phyloP scores from a whole-genome alignment of 2,113 vertebrate species.

The Odontesthes bonariensis region DNA sequence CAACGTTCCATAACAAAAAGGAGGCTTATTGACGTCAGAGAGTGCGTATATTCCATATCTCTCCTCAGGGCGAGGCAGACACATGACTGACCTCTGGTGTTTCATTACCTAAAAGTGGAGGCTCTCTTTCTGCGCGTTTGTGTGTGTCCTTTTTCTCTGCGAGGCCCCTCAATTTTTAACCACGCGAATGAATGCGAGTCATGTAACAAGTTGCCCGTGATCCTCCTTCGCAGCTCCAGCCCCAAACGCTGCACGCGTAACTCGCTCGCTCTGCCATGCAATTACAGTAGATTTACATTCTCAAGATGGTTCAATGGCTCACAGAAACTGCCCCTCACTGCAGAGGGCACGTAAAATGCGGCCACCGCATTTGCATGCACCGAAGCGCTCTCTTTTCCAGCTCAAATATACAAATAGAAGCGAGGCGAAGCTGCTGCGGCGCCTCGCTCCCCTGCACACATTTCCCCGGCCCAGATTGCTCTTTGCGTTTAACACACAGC shows the following conservation, averaged over 20 bases:
- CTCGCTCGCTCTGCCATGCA: background rate
- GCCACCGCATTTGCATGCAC: background rate
- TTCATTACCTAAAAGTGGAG: constrained; percentile 27
- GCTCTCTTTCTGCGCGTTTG: background rate
- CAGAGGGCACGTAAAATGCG: too few relatives aligned
- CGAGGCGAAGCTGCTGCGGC: background rate
- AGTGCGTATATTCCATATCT: background rate
- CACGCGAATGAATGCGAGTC: constrained; percentile 1
- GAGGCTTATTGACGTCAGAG: constrained; percentile 42
- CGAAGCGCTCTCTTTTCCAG: background rate
- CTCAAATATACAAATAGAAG: constrained; percentile 1
- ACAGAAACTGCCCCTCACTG: too few relatives aligned
- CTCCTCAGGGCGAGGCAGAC: constrained; percentile 2
- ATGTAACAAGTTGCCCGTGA: background rate
- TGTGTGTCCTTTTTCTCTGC: background rate
- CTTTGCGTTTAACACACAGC: constrained; percentile 39
- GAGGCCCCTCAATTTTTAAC: background rate
- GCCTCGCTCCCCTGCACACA: background rate
- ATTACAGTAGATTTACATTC: background rate
- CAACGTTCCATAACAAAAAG: constrained; percentile 35
- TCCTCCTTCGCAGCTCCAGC: constrained; percentile 1
- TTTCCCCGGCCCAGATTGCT: constrained; percentile 57
- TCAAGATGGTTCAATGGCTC: background rate
- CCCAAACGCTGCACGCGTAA: background rate
- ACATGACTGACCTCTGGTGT: constrained; percentile 37